phyloP scores from a whole-genome alignment of 2,888 invertebrate species.

The Brenthis daphne region DNA sequence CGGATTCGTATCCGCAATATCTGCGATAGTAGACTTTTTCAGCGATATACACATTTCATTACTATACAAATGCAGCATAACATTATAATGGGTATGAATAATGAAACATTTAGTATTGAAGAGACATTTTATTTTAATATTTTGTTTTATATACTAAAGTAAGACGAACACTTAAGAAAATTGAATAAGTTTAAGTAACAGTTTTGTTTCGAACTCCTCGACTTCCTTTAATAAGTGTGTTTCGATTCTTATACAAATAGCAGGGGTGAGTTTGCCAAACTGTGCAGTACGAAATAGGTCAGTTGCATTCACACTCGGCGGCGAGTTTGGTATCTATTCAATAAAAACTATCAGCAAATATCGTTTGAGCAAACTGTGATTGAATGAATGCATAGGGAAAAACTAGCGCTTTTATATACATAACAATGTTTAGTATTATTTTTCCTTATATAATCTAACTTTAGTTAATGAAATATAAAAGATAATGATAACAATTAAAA shows the following conservation, averaged over 20 bases:
- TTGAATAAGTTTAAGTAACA: conserved; percentile 11
- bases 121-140: conserved; percentile 2
- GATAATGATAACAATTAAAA: too few species aligned
- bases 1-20: too few species aligned
- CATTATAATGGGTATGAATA: background rate
- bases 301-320: conserved; percentile 39
- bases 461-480: too few species aligned
- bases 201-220: conserved; percentile 17
- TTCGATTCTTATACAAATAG: conserved; percentile 31
- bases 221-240: conserved; percentile 26
- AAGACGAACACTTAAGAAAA: conserved; percentile 10
- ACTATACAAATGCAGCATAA: background rate
- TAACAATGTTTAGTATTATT: too few species aligned
- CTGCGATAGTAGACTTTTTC: too few species aligned
- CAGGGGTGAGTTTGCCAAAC: conserved; percentile 19
- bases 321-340: conserved; percentile 22
- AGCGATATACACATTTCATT: too few species aligned
- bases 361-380: conserved; percentile 16
- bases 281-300: conserved; percentile 46
- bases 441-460: too few species aligned
- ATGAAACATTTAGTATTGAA: background rate
- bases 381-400: conserved; percentile 7
- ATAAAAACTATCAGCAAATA: conserved; percentile 26
- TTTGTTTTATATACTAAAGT: background rate
- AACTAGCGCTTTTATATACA: too few species aligned